Percentiles rank a stretch among this genome's conserved stretches.
Evolutionary conservation across 1,140 invertebrate species (phyloP).

Genomic region (Drosophila nasuta): DNA sequence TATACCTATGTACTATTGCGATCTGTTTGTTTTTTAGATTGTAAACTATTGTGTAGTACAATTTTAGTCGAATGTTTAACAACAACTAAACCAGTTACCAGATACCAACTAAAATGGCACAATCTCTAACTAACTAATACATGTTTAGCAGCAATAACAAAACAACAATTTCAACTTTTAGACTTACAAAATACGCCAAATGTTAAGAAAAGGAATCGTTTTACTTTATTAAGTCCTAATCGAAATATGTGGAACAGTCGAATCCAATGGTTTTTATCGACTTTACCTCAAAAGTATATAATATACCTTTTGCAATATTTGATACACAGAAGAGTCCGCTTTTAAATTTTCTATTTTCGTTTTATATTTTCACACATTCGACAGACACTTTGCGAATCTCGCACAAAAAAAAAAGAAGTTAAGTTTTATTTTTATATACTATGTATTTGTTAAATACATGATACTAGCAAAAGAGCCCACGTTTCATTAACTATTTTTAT

Average conservation of each 20-base stretch:
- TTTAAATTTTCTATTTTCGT: not conserved
- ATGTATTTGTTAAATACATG: constrained; percentile 47
- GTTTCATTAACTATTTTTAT: constrained; percentile 73
- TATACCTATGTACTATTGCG: constrained; percentile 59
- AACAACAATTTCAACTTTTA: constrained; percentile 71
- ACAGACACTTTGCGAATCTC: constrained; percentile 19
- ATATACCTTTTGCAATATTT: not conserved
- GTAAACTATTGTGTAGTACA: constrained; percentile 71
- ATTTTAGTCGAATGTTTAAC: constrained; percentile 77
- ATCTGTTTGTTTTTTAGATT: constrained; percentile 66
- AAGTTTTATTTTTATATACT: constrained; percentile 50
- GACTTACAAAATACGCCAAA: constrained; percentile 77
- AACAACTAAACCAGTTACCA: constrained; percentile 38
- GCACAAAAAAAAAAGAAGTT: constrained; percentile 2
- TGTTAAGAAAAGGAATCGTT: constrained; percentile 52
- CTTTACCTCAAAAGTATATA: not conserved
- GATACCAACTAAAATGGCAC: constrained; percentile 53
- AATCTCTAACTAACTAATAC: constrained; percentile 62
- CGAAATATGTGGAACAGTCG: not conserved
- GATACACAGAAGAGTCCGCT: not conserved
- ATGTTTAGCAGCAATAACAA: constrained; percentile 52
- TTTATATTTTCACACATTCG: not conserved
- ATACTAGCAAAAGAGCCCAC: constrained; percentile 52
- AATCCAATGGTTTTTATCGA: not conserved
- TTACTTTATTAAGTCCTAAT: constrained; percentile 41